Conservation (phyloP, 2,113 vertebrate species). For the Antechinus stuartii region DNA sequence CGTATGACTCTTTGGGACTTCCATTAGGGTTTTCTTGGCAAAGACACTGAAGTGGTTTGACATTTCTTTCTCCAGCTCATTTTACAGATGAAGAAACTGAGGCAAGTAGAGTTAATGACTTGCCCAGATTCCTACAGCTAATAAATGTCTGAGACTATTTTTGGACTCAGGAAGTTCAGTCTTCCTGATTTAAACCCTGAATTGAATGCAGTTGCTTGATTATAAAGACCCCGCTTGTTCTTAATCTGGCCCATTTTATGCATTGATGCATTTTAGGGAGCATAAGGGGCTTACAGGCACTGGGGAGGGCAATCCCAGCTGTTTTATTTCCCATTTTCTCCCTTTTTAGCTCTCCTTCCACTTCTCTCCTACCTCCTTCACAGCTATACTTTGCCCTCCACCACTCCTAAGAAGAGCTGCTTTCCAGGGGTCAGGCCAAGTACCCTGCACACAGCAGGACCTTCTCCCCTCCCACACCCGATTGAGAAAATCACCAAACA, state of each 20-base stretch:
- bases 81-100: background rate
- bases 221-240: background rate
- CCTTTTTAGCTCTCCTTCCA: background rate
- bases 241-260: background rate
- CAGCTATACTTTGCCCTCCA: background rate
- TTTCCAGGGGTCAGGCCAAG: background rate
- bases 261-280: background rate
- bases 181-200: background rate
- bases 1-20: no score
- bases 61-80: no score
- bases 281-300: background rate
- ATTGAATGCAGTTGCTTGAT: background rate
- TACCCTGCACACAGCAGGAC: background rate
- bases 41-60: no score
- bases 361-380: background rate
- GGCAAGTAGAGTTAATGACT: background rate
- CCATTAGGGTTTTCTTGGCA: no score
- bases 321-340: background rate
- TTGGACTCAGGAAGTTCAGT: background rate
- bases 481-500: slow-evolving; percentile 1
- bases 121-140: background rate
- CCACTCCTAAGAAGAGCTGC: background rate
- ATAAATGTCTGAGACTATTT: background rate
- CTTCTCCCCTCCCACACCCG: background rate
- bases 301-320: background rate